These are phyloP conservation scores for Lepisosteus oculatus DNA, from an alignment of 2,113 vertebrate genomes.

Conservation along the genomic window DNA sequence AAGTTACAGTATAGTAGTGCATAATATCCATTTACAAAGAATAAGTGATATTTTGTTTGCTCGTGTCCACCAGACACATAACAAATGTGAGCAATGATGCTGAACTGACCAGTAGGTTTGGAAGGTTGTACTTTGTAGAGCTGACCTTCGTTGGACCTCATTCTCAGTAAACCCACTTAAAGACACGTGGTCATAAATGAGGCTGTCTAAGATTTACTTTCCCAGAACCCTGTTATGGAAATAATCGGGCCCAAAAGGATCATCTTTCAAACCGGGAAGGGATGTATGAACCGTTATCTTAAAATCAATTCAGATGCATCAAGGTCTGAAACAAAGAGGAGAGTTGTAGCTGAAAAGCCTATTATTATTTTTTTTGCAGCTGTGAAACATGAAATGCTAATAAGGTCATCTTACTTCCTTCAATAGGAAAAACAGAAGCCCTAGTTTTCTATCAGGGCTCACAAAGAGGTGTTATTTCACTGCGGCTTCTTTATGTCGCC, in stretches of 20 bases:
- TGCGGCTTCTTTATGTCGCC: background rate
- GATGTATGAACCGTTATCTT: background rate
- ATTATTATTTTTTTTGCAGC: slow-evolving; percentile 14
- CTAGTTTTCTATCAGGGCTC: slow-evolving; percentile 29
- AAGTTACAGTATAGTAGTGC: too few relatives aligned
- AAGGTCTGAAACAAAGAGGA: slow-evolving; percentile 4
- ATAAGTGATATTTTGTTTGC: too few relatives aligned
- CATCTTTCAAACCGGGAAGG: slow-evolving; percentile 2
- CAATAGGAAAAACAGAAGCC: slow-evolving; percentile 22
- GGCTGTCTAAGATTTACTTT: background rate
- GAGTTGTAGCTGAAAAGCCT: slow-evolving; percentile 20
- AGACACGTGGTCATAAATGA: slow-evolving; percentile 5
- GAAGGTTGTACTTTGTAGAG: too few relatives aligned
- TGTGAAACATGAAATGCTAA: slow-evolving; percentile 31
- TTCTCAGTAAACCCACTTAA: background rate
- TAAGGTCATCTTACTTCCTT: slow-evolving; percentile 39
- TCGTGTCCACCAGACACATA: too few relatives aligned
- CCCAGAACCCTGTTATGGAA: slow-evolving; percentile 3
- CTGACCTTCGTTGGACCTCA: too few relatives aligned
- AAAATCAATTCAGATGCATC: slow-evolving; percentile 3
- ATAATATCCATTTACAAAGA: too few relatives aligned
- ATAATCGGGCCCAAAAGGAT: background rate
- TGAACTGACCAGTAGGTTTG: too few relatives aligned
- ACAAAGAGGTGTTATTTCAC: slow-evolving; percentile 40
- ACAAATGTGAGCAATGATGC: too few relatives aligned